phyloP scores from a whole-genome alignment of 2,888 invertebrate genomes.

The Nasonia oneida region DNA sequence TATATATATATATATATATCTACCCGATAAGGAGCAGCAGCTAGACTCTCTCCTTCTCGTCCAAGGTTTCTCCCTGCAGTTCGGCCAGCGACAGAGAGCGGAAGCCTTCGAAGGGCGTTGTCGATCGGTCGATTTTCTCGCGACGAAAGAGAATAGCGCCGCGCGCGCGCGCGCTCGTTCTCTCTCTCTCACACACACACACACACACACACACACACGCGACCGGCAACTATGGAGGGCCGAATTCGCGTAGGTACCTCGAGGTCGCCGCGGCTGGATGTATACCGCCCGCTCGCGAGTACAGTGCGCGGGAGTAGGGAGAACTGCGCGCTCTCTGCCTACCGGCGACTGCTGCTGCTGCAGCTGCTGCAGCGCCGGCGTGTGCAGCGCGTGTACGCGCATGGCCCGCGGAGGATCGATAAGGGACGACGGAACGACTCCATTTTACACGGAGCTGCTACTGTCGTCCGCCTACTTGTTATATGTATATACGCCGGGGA shows the following conservation, averaged over 20 bases:
- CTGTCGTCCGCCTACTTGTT: neutral
- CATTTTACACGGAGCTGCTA: slow-evolving; percentile 47
- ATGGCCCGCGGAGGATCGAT: slow-evolving; percentile 53
- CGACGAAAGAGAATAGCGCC: neutral
- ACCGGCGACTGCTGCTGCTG: neutral
- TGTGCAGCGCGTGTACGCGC: slow-evolving; percentile 43
- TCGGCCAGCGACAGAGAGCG: neutral
- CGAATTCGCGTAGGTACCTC: slow-evolving; percentile 9
- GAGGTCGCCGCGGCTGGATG: neutral
- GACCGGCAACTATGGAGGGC: neutral
- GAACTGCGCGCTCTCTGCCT: neutral
- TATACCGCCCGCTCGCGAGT: neutral
- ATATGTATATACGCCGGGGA: neutral
- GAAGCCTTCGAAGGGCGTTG: slow-evolving; percentile 62
- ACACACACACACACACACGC: neutral
- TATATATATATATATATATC: neutral
- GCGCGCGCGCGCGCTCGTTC: neutral
- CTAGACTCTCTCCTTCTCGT: neutral
- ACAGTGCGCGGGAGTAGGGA: neutral
- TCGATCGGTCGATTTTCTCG: slow-evolving; percentile 60
- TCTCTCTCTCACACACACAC: neutral
- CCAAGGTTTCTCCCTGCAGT: neutral
- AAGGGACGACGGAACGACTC: slow-evolving; percentile 61
- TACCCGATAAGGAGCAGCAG: neutral
- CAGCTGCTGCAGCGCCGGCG: slow-evolving; percentile 23